A percentile compares a stretch with the other conserved stretches of the same genome.
phyloP scores from a whole-genome alignment of 1,140 invertebrate species.

The Delia radicum region DNA sequence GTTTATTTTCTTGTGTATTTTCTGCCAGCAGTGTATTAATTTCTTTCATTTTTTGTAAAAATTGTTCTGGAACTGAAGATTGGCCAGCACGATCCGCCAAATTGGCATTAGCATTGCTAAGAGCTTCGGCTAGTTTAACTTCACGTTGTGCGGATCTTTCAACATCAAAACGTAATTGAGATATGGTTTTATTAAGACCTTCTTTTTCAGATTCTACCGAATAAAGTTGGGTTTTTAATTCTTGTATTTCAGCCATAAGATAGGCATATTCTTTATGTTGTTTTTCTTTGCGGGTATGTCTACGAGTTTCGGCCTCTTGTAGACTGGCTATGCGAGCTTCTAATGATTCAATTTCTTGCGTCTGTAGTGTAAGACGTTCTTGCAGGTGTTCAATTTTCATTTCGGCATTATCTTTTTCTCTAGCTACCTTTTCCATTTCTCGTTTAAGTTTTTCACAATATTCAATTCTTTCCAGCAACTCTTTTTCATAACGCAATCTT shows the following conservation, averaged over 20 bases:
- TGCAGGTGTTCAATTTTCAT: slow-evolving; percentile 48
- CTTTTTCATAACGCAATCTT: slow-evolving; percentile 58
- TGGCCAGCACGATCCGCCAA: slow-evolving; percentile 41
- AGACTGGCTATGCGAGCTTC: slow-evolving; percentile 44
- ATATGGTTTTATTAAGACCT: slow-evolving; percentile 38
- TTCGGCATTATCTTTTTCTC: slow-evolving; percentile 48
- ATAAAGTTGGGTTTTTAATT: slow-evolving; percentile 39
- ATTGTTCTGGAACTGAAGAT: slow-evolving; percentile 54
- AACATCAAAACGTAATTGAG: slow-evolving; percentile 44
- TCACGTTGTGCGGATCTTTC: slow-evolving; percentile 46
- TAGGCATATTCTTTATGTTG: slow-evolving; percentile 48
- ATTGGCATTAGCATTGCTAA: slow-evolving; percentile 43
- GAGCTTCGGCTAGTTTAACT: slow-evolving; percentile 45
- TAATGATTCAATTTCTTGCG: slow-evolving; percentile 49
- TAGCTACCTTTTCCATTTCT: slow-evolving; percentile 49
- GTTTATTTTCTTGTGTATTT: slow-evolving; percentile 59
- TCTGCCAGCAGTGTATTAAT: slow-evolving; percentile 57
- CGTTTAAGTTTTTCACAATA: slow-evolving; percentile 60
- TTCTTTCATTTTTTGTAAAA: slow-evolving; percentile 60
- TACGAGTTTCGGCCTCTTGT: slow-evolving; percentile 48
- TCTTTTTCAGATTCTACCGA: slow-evolving; percentile 38
- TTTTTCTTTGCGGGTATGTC: slow-evolving; percentile 40
- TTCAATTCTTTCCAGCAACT: slow-evolving; percentile 59
- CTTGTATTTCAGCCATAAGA: slow-evolving; percentile 46
- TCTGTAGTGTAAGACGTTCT: slow-evolving; percentile 48